These are phyloP conservation scores for Scytalopus superciliaris DNA, from an alignment of 2,113 vertebrate species.

Conservation along the genomic window DNA sequence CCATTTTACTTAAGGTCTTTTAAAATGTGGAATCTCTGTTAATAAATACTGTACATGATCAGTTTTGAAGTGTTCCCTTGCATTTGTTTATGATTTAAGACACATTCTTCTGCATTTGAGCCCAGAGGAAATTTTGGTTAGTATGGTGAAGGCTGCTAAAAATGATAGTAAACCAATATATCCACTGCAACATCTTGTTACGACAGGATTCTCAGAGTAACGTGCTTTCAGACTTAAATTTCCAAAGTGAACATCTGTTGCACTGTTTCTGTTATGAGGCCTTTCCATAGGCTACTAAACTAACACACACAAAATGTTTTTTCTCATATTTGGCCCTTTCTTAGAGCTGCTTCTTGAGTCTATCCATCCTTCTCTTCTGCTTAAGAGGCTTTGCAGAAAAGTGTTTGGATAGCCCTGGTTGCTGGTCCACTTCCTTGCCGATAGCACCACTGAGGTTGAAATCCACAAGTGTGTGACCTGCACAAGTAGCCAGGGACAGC, in stretches of 20 bases:
- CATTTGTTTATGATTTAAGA: slow-evolving; percentile 23
- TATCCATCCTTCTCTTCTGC: background rate
- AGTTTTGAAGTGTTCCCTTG: slow-evolving; percentile 39
- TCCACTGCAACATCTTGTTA: background rate
- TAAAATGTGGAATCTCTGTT: slow-evolving; percentile 14
- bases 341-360: background rate
- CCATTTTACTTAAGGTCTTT: background rate
- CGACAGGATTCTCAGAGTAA: background rate
- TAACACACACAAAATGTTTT: background rate
- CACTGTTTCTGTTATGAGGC: background rate
- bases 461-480: rapidly evolving
- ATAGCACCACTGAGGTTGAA: background rate
- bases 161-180: background rate
- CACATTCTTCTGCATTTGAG: background rate
- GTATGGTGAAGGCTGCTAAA: background rate
- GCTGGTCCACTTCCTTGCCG: background rate
- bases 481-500: background rate
- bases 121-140: background rate
- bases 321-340: background rate
- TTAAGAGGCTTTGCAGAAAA: background rate
- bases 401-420: background rate
- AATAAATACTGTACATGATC: slow-evolving; percentile 39
- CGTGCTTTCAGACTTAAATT: background rate
- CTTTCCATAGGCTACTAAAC: background rate
- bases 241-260: background rate